Conservation (phyloP, 2,113 vertebrate species). For the Natator depressus region DNA sequence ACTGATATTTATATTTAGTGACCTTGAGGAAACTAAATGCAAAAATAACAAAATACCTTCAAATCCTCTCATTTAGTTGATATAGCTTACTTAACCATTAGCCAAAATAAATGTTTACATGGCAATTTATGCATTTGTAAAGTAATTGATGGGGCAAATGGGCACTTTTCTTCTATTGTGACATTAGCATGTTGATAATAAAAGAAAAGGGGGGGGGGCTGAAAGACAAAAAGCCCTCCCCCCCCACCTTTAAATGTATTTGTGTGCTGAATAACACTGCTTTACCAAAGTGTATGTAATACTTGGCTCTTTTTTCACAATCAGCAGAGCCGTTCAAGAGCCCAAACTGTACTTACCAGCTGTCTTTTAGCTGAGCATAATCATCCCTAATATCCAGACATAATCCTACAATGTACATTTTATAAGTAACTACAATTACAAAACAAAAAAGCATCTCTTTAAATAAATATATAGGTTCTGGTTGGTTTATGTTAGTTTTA, state of each 20-base stretch:
- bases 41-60: constrained; percentile 26
- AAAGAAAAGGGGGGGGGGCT: not conserved
- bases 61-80: not conserved
- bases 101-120: constrained; percentile 36
- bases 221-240: not conserved
- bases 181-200: not conserved
- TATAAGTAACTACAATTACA: accelerated
- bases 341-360: not conserved
- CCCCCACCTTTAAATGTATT: not conserved
- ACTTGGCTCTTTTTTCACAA: not conserved
- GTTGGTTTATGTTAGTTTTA: not conserved
- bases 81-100: constrained; percentile 24
- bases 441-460: not conserved
- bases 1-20: constrained; percentile 25
- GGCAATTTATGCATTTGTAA: constrained; percentile 44
- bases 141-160: constrained; percentile 19
- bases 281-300: not conserved
- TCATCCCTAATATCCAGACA: accelerated
- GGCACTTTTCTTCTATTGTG: not conserved
- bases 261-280: not conserved
- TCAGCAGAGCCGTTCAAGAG: not conserved
- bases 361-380: not conserved
- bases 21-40: constrained; percentile 10
- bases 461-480: not conserved
- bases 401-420: not conserved